Conservation (phyloP, 1,140 invertebrate species). For the Drosophila watanabei region DNA sequence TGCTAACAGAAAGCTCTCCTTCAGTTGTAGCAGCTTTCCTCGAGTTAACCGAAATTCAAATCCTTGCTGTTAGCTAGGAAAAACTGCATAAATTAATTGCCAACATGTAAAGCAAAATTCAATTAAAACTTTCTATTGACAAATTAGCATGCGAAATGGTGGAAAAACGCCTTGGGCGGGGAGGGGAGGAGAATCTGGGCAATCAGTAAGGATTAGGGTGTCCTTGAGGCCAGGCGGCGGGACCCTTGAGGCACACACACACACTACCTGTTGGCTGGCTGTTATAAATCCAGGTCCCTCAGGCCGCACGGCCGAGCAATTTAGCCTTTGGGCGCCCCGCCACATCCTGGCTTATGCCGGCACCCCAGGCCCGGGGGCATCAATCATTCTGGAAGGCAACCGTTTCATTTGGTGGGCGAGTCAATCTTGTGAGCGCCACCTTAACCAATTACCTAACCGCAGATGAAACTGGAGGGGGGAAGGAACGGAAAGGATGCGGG, state of each 20-base stretch:
- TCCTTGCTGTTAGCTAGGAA: conserved; percentile 14
- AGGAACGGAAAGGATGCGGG: not conserved
- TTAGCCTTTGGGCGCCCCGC: conserved; percentile 50
- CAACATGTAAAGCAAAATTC: conserved; percentile 46
- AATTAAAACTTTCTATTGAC: conserved; percentile 64
- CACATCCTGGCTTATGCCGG: conserved; percentile 18
- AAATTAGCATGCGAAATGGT: conserved; percentile 52
- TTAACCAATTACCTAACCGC: conserved; percentile 58
- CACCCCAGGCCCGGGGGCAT: conserved; percentile 30
- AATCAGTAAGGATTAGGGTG: conserved; percentile 19
- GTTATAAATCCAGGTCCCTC: conserved; percentile 55
- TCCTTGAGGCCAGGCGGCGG: conserved; percentile 17
- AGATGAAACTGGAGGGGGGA: conserved; percentile 6
- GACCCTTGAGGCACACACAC: not conserved
- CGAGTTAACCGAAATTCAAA: conserved; percentile 28
- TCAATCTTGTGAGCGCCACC: conserved; percentile 57
- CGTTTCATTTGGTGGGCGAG: conserved; percentile 68
- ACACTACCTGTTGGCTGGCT: conserved; percentile 52
- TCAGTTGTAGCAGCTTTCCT: not conserved
- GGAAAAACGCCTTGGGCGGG: not conserved
- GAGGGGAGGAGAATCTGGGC: not conserved
- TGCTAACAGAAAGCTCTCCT: conserved; percentile 39
- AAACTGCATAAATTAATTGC: conserved; percentile 49
- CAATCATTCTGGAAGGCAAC: conserved; percentile 57
- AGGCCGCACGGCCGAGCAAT: conserved; percentile 55